Evolutionary conservation across 2,797 vertebrate species (phyloP), one percentile per base, ranked within the genome.

Genomic region (Cichlasoma orientale): DNA sequence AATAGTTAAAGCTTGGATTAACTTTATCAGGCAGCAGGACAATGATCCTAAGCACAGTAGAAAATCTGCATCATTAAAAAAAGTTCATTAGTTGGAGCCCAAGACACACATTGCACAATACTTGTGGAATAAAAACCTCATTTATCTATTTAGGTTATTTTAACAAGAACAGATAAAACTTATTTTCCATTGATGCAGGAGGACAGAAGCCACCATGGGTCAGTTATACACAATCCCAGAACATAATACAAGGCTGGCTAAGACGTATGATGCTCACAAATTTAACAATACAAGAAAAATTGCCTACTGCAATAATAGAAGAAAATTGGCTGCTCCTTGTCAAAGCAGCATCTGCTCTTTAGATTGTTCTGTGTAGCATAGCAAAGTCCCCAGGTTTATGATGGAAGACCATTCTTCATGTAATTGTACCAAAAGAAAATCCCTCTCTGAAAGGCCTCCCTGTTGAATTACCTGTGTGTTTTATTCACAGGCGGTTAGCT

Each of bases 251-350:
- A 86, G 85, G 70, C 61, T 53, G 59, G 58, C 10, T 58, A 56
- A 72, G 56, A 74, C 2, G 25, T 19, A 56, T n/a, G 6, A 70
- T 27, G 13, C 59, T 68, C 68, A 59, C 41, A 70, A 69, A 56
- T 78, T 74, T 77, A 74, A 72, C 54, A 84, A 82, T 72, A 69
- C 44, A 79, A 79, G 58, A 82, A n/a, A 75, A 80, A 83, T 36
- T 58, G 41, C 78, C 78, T 18, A 3, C n/a, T 11, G 23, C 50
- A 75, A 73, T 52, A 81, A 56, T 57, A 63, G 38, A 72, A 57
- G 41, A 38, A 82, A 81, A 86, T 73, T 66, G 74, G 2, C 27
- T 21, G 47, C 13, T 56, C 29, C 63, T 84, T 79, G 57, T 79
- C 59, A 76, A 68, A 80, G 58, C 27, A 55, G 52, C 33, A 71